These are phyloP conservation scores for Pogonocichla stellata DNA, from an alignment of 2,113 vertebrate species.

Conservation along the genomic window DNA sequence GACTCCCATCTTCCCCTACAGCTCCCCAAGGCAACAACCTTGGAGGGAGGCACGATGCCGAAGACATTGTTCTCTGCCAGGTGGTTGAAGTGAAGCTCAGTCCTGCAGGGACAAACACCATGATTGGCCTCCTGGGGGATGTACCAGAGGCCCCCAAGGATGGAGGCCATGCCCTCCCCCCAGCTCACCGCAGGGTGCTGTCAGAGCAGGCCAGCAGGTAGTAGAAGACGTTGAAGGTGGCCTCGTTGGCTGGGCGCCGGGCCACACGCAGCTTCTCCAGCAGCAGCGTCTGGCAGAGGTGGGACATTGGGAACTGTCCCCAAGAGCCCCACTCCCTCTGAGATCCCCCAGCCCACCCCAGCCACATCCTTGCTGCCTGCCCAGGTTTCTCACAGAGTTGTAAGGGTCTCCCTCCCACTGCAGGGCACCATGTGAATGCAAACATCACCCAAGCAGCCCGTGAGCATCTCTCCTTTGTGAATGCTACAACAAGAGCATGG, in stretches of 20 bases:
- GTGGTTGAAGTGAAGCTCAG: conserved; percentile 96
- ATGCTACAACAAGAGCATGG: neutral
- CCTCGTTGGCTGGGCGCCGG: conserved; percentile 82
- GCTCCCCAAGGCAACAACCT: conserved; percentile 70
- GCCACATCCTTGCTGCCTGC: neutral
- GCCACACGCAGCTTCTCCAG: conserved; percentile 92
- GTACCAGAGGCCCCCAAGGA: rapidly evolving
- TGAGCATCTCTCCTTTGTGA: neutral
- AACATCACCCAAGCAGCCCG: neutral
- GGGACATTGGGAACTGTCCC: neutral
- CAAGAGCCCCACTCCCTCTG: rapidly evolving
- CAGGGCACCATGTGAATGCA: neutral
- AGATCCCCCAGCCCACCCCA: neutral
- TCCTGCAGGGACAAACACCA: conserved; percentile 74
- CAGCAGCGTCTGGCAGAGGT: conserved; percentile 84
- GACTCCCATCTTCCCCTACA: neutral
- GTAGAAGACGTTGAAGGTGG: conserved; percentile 93
- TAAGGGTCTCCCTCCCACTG: neutral
- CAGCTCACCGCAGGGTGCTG: conserved; percentile 82
- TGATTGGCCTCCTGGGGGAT: neutral
- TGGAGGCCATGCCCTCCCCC: neutral
- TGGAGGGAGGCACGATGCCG: conserved; percentile 84
- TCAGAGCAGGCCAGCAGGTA: conserved; percentile 93
- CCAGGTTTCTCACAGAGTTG: rapidly evolving
- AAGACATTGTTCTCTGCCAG: conserved; percentile 92